A percentile compares a stretch with the other conserved stretches of the same genome.
phyloP scores from a whole-genome alignment of 2,113 vertebrate species.

The Engystomops pustulosus region DNA sequence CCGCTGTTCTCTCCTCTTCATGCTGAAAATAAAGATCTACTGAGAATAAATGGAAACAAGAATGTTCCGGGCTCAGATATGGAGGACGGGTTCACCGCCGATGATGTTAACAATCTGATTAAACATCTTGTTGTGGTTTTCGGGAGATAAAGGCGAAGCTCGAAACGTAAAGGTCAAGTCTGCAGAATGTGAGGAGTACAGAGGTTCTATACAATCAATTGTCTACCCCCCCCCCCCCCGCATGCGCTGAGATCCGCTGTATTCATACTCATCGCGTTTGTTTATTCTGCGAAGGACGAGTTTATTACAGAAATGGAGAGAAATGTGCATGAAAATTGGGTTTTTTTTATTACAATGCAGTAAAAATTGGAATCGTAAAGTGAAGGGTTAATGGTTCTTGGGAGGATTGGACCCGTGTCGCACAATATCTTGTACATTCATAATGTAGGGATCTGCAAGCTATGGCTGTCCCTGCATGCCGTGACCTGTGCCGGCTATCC shows the following conservation, averaged over 20 bases:
- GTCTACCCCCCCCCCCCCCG: neutral
- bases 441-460: too few relatives aligned
- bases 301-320: too few relatives aligned
- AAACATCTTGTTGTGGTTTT: slow-evolving; percentile 10
- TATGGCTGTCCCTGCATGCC: too few relatives aligned
- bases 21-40: neutral
- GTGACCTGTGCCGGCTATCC: too few relatives aligned
- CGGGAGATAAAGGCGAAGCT: neutral
- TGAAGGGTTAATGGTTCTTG: too few relatives aligned
- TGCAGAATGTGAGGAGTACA: slow-evolving; percentile 30
- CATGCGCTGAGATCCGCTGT: neutral
- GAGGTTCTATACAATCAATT: neutral
- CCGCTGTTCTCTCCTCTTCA: neutral
- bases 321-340: too few relatives aligned
- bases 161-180: slow-evolving; percentile 5
- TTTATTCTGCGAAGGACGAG: neutral
- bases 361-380: too few relatives aligned
- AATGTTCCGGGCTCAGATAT: neutral
- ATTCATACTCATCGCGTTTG: neutral
- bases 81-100: neutral
- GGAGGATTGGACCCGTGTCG: too few relatives aligned
- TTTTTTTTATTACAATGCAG: too few relatives aligned
- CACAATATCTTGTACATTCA: too few relatives aligned
- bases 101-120: slow-evolving; percentile 25
- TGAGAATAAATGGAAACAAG: slow-evolving; percentile 38